Base-by-base conservation (phyloP, 2,888 invertebrate species). In the Andrena marginata region DNA sequence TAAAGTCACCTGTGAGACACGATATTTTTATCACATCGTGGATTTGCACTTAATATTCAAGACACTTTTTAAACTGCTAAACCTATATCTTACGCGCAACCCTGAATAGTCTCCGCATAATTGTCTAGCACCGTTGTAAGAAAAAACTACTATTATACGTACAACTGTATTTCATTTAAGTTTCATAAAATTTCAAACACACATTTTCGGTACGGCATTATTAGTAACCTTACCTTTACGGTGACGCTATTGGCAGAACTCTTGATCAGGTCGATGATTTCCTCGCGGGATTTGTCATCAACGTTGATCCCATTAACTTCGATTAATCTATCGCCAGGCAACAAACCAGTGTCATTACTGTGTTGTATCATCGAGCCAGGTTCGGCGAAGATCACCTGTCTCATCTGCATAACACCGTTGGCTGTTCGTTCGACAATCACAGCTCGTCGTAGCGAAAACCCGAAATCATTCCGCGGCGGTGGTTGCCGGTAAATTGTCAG, bases 251-350 rank as follows among this genome's bases (percentile, higher is more conserved):
- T 97, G 74, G 97, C 96, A 85, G 97, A 98, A 84, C 97, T 96
- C 91, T 98, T 97, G 90, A 99, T 99, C 93, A 99, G 96, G 93
- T 99, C 98, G 89, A 99, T 98, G 85, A 99, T 97, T 91, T 98
- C 97, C 93, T 99, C 99, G 72, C 99, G 96, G 69, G 96, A 96
- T 92, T 97, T 96, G 74, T 97, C 97, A 92, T 97, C 98, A 0
- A 99, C 98, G 83, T 96, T 96, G 33, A 96, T 96, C 33, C 97
- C 97, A 92, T 99, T 99, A 48, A 99, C 98, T 95, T 98, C 98
- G 87, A 99, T 95, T 35, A 99, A 95, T 89, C 98, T 96, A 94
- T 99, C 99, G 5, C 99, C 99, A n/a, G 99, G 99, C 78, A 99
- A 95, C 31, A 99, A 95, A 4, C 98, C 98, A 7, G 97, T 98